Base-by-base conservation (phyloP, 2,113 vertebrate species). In the Phalacrocorax pelagicus region DNA sequence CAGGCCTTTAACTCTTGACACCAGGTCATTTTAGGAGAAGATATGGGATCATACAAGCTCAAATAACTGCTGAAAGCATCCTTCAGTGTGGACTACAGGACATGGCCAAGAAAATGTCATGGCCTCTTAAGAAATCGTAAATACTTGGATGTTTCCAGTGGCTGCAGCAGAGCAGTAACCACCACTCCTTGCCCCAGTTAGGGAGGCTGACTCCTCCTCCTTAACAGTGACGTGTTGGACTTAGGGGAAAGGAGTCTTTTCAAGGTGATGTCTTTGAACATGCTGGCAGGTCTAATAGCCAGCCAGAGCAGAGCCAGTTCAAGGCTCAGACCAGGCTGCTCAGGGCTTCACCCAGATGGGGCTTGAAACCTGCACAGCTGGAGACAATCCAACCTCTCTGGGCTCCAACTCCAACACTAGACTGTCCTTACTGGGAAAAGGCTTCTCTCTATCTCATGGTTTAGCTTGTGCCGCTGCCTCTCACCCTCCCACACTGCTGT, bases 391-490 rank as follows among this genome's bases (percentile, higher is more conserved):
- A 46, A 0, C 40, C 2, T 55, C 3, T 10, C n/a, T 36, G 9
- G 9, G 18, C 13, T 61, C 32, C 2, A 7, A 2, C 36, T 63
- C 24, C 34, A 61, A 16, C 2, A 0, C n/a, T 52, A 19, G 9
- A 29, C 6, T 67, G 11, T 19, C 27, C 5, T 55, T 21, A 34
- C 5, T 9, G 30, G 29, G 8, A n/a, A 80, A 86, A 71, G 3
- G 7, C 13, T 92, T 83, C 15, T 81, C 40, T 9, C 5, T 20
- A 0, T 17, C 12, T 38, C 1, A 0, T 26, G 3, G 26, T 86
- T 44, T 57, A 77, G 12, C 23, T 65, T 80, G 9, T 58, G 10
- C 12, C 72, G 15, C 47, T 86, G 70, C 30, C 11, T 72, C n/a
- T 67, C 24, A 40, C 6, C 9, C 10, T 84, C 40, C 17, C 20